These are phyloP conservation scores for Ciona savignyi DNA, from an alignment of 23 tunicate genomes.

Conservation along the genomic window DNA sequence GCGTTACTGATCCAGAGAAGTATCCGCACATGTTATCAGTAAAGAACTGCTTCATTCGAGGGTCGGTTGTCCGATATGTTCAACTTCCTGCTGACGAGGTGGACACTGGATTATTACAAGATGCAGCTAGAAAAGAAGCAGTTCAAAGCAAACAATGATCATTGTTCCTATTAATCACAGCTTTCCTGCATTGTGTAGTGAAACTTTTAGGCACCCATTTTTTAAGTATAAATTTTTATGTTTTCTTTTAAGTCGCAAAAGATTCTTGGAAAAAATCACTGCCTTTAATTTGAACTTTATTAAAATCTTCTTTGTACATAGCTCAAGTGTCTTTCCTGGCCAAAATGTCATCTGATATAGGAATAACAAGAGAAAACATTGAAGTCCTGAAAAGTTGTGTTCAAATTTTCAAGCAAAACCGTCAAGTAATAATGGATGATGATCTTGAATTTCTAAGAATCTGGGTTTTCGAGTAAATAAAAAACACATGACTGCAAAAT, in stretches of 20 bases:
- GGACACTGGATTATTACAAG: conserved; percentile 93
- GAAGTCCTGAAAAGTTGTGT: not conserved
- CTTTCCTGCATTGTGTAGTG: too few relatives aligned
- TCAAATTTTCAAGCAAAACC: not conserved
- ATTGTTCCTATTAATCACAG: too few relatives aligned
- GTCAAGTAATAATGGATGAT: not conserved
- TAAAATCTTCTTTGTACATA: too few relatives aligned
- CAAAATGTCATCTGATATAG: not conserved
- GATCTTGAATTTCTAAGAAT: not conserved
- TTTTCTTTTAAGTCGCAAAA: too few relatives aligned
- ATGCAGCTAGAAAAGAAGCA: conserved; percentile 93
- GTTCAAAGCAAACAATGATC: conserved; percentile 87
- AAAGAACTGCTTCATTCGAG: conserved; percentile 90
- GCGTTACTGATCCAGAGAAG: conserved; percentile 97
- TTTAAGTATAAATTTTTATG: too few relatives aligned
- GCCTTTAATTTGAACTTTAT: too few relatives aligned
- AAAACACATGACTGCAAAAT: too few relatives aligned
- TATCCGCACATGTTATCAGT: conserved; percentile 97
- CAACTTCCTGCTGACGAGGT: conserved; percentile 92
- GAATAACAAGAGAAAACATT: not conserved
- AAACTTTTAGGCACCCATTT: too few relatives aligned
- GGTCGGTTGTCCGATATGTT: conserved; percentile 93
- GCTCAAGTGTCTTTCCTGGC: too few relatives aligned
- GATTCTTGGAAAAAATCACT: too few relatives aligned
- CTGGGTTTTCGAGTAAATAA: too few relatives aligned